Evolutionary conservation across 2,888 invertebrate species (phyloP).

Genomic region (Steinernema carpocapsae): DNA sequence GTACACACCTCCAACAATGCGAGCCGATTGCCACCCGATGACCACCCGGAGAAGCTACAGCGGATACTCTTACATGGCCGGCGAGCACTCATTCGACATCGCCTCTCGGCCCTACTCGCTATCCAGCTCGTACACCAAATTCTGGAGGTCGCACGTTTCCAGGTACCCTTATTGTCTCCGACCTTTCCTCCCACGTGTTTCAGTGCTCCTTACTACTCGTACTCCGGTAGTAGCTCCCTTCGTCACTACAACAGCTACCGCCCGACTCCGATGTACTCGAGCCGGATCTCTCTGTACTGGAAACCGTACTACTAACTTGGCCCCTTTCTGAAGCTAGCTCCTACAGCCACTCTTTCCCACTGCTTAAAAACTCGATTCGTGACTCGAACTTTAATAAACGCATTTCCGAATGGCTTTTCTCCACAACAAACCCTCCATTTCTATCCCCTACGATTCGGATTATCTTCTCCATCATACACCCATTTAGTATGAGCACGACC

Average conservation of each 20-base stretch:
- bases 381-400: slow-evolving; percentile 8
- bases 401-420: not conserved
- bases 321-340: too few species aligned
- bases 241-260: slow-evolving; percentile 68
- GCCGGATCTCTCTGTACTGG: slow-evolving; percentile 54
- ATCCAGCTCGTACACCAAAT: slow-evolving; percentile 45
- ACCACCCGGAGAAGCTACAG: slow-evolving; percentile 59
- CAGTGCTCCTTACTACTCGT: slow-evolving; percentile 62
- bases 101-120: slow-evolving; percentile 62
- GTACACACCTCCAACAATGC: slow-evolving; percentile 65
- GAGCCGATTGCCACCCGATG: slow-evolving; percentile 51
- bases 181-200: not conserved
- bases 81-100: slow-evolving; percentile 61
- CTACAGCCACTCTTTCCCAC: not conserved
- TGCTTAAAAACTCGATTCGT: slow-evolving; percentile 8
- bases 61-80: slow-evolving; percentile 60
- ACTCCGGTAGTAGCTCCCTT: slow-evolving; percentile 54
- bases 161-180: slow-evolving; percentile 27
- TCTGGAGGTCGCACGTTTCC: slow-evolving; percentile 49
- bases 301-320: slow-evolving; percentile 48
- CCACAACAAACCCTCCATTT: not conserved
- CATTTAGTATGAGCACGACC: slow-evolving; percentile 14
- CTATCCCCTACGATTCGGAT: not conserved
- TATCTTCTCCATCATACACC: not conserved
- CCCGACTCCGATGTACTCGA: slow-evolving; percentile 50